A percentile compares a stretch with the other conserved stretches of the same genome.
Evolutionary conservation across 2,888 invertebrate species (phyloP).

Genomic region (Amphipoea lucens): DNA sequence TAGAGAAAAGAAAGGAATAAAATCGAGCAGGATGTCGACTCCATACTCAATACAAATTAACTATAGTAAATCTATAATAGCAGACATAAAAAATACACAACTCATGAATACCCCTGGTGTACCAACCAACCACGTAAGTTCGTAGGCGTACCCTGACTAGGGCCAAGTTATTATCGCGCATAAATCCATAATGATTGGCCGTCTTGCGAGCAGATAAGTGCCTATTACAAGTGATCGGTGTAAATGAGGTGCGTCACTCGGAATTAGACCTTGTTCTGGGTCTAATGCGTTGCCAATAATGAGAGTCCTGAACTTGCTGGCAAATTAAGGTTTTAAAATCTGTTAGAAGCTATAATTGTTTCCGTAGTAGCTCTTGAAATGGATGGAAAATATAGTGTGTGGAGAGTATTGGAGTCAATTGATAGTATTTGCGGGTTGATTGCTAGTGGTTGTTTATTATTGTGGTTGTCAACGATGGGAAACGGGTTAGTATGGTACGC

Average conservation of each 20-base stretch:
- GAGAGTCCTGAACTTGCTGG: slow-evolving; percentile 52
- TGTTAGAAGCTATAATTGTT: slow-evolving; percentile 29
- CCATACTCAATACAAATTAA: slow-evolving; percentile 45
- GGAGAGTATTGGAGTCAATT: slow-evolving; percentile 2
- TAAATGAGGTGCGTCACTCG: slow-evolving; percentile 79
- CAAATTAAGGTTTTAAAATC: slow-evolving; percentile 46
- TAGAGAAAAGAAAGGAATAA: slow-evolving; percentile 3
- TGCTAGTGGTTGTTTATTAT: slow-evolving; percentile 8
- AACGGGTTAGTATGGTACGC: slow-evolving; percentile 18
- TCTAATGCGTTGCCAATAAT: slow-evolving; percentile 73
- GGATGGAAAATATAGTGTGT: slow-evolving; percentile 31
- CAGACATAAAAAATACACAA: slow-evolving; percentile 47
- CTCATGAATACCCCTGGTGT: slow-evolving; percentile 43
- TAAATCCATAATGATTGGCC: slow-evolving; percentile 84
- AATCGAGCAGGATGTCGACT: slow-evolving; percentile 35
- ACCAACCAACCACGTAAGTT: slow-evolving; percentile 51
- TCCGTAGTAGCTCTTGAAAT: slow-evolving; percentile 31
- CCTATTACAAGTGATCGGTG: slow-evolving; percentile 79
- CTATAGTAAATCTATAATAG: slow-evolving; percentile 55
- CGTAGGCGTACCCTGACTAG: slow-evolving; percentile 69
- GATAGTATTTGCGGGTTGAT: slow-evolving; percentile 12
- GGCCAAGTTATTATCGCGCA: slow-evolving; percentile 80
- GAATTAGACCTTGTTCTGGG: slow-evolving; percentile 72
- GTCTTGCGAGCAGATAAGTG: slow-evolving; percentile 74
- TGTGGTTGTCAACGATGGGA: slow-evolving; percentile 29